These are phyloP conservation scores for Petrolisthes manimaculis DNA, from an alignment of 2,888 invertebrate genomes.

Conservation along the genomic window DNA sequence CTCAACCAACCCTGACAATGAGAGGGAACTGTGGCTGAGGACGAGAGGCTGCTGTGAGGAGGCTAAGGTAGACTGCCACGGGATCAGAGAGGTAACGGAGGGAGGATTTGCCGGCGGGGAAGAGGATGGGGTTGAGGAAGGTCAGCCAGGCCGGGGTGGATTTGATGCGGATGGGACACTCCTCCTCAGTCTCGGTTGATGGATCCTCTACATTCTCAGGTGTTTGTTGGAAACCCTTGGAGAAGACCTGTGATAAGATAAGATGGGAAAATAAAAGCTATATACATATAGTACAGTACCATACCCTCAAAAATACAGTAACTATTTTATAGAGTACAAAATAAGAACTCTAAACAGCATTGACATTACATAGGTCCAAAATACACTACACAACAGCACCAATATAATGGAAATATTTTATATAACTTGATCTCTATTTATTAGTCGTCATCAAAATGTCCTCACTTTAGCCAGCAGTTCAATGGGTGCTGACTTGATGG, in stretches of 20 bases:
- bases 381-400: background rate
- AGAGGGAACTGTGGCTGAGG: conserved; percentile 60
- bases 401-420: background rate
- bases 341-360: too few relatives aligned
- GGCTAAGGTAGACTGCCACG: conserved; percentile 54
- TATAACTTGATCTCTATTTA: background rate
- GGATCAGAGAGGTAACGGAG: conserved; percentile 43
- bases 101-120: conserved; percentile 47
- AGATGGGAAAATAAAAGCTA: too few relatives aligned
- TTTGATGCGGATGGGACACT: conserved; percentile 39
- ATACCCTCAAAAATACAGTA: too few relatives aligned
- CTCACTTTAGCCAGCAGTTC: conserved; percentile 44
- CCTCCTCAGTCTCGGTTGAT: conserved; percentile 14
- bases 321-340: too few relatives aligned
- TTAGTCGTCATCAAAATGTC: background rate
- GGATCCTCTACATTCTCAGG: background rate
- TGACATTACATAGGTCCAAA: too few relatives aligned
- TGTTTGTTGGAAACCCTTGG: conserved; percentile 47
- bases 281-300: too few relatives aligned
- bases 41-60: conserved; percentile 57
- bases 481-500: conserved; percentile 59
- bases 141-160: conserved; percentile 63
- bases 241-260: conserved; percentile 31
- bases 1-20: conserved; percentile 52
- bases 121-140: conserved; percentile 61